Conservation (phyloP, 1,140 invertebrate species). For the Chrysopa pallens region DNA sequence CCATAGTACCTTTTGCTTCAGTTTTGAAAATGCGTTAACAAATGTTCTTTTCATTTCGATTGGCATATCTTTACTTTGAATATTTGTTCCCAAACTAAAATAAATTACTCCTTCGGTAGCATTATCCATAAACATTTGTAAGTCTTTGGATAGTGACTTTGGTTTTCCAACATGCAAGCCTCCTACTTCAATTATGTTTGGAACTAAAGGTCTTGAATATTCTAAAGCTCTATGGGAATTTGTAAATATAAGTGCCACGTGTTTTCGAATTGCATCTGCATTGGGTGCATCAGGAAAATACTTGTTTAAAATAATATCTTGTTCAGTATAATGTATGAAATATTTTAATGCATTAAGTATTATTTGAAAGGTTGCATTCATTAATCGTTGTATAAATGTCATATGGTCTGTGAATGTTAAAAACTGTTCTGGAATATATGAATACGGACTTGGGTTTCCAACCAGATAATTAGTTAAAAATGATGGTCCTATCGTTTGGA, state of each 20-base stretch:
- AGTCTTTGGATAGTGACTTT: slow-evolving; percentile 15
- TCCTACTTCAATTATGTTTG: slow-evolving; percentile 1
- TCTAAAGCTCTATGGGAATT: slow-evolving; percentile 15
- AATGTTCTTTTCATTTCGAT: neutral
- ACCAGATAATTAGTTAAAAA: slow-evolving; percentile 4
- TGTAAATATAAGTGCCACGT: slow-evolving; percentile 5
- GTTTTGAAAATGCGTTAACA: slow-evolving; percentile 15
- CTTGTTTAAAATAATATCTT: neutral
- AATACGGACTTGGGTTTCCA: slow-evolving; percentile 15
- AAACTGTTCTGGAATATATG: slow-evolving; percentile 15
- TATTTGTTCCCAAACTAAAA: slow-evolving; percentile 19
- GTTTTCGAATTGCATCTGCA: neutral
- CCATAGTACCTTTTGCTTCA: slow-evolving; percentile 32
- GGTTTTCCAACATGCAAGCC: neutral
- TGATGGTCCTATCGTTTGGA: neutral
- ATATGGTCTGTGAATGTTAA: slow-evolving; percentile 15
- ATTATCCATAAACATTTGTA: slow-evolving; percentile 26
- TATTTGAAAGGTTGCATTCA: neutral
- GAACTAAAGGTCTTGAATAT: slow-evolving; percentile 11
- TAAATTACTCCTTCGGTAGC: slow-evolving; percentile 16
- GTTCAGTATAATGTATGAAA: neutral
- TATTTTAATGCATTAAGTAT: neutral
- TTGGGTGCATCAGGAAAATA: neutral
- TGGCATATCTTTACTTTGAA: neutral
- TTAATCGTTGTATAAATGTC: slow-evolving; percentile 20